These are phyloP conservation scores for Ellobius talpinus DNA, from an alignment of 2,113 vertebrate species.

Conservation along the genomic window DNA sequence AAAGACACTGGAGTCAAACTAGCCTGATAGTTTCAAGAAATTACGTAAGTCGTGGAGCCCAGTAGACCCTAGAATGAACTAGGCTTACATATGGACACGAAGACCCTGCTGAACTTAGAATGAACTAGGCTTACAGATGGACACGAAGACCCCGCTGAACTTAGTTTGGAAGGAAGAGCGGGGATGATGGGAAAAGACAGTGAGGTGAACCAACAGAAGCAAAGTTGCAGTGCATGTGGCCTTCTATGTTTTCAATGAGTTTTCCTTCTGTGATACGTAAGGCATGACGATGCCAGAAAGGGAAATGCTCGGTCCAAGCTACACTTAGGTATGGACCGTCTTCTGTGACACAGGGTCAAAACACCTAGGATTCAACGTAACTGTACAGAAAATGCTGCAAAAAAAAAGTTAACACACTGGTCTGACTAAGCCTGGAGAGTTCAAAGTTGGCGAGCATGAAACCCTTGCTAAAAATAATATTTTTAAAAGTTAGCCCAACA, in stretches of 20 bases:
- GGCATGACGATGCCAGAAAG: background rate
- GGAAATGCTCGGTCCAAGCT: background rate
- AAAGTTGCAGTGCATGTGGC: background rate
- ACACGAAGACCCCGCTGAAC: background rate
- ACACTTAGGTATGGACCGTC: background rate
- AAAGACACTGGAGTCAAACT: background rate
- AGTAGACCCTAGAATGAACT: background rate
- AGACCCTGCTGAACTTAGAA: background rate
- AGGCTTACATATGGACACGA: background rate
- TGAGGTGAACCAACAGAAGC: background rate
- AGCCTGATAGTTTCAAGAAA: background rate
- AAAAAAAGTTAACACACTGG: background rate
- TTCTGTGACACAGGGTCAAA: conserved; percentile 6
- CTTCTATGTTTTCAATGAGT: conserved; percentile 21
- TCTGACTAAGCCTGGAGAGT: background rate
- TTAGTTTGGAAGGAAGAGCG: conserved; percentile 26
- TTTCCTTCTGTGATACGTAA: conserved; percentile 2
- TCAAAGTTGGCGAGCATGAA: conserved; percentile 4
- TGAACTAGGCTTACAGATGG: background rate
- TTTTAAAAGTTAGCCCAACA: background rate
- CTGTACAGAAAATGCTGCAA: background rate
- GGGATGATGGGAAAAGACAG: background rate
- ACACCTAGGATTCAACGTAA: background rate
- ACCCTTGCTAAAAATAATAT: conserved; percentile 22
- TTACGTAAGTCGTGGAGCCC: background rate